Conservation (phyloP, 2,888 invertebrate species). For the Agonopterix alstromeriana region DNA sequence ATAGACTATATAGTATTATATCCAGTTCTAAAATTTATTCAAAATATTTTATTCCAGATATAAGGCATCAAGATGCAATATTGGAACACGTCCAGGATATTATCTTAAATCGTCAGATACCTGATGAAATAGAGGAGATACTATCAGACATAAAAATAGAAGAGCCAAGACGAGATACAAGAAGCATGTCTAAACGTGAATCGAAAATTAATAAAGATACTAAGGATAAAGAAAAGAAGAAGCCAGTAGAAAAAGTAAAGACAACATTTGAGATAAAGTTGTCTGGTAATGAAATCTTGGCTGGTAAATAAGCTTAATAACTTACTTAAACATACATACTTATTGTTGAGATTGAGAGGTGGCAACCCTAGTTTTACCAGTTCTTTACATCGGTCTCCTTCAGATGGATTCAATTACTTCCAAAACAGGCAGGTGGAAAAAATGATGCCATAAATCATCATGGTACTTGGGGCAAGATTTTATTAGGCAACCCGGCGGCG, state of each 20-base stretch:
- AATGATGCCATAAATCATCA: too few relatives aligned
- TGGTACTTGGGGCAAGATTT: too few relatives aligned
- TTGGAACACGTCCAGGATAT: slow-evolving; percentile 36
- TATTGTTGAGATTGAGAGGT: too few relatives aligned
- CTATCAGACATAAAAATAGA: slow-evolving; percentile 2
- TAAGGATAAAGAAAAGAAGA: slow-evolving; percentile 15
- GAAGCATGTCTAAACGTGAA: too few relatives aligned
- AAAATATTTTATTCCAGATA: slow-evolving; percentile 27
- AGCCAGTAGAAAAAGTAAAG: slow-evolving; percentile 24
- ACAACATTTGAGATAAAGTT: slow-evolving; percentile 40
- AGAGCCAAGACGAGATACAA: too few relatives aligned
- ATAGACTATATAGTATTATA: background rate
- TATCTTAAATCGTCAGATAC: slow-evolving; percentile 23
- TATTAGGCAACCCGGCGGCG: too few relatives aligned
- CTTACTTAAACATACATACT: too few relatives aligned
- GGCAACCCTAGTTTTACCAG: too few relatives aligned
- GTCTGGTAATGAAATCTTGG: slow-evolving; percentile 41
- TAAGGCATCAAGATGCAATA: slow-evolving; percentile 53
- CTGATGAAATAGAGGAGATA: slow-evolving; percentile 8
- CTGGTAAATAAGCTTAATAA: slow-evolving; percentile 26
- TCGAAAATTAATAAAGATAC: slow-evolving; percentile 18
- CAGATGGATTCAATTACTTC: too few relatives aligned
- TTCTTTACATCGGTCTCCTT: too few relatives aligned
- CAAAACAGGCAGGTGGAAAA: too few relatives aligned
- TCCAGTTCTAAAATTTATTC: background rate